Conservation (phyloP, 2,113 vertebrate species). For the Castor canadensis region DNA sequence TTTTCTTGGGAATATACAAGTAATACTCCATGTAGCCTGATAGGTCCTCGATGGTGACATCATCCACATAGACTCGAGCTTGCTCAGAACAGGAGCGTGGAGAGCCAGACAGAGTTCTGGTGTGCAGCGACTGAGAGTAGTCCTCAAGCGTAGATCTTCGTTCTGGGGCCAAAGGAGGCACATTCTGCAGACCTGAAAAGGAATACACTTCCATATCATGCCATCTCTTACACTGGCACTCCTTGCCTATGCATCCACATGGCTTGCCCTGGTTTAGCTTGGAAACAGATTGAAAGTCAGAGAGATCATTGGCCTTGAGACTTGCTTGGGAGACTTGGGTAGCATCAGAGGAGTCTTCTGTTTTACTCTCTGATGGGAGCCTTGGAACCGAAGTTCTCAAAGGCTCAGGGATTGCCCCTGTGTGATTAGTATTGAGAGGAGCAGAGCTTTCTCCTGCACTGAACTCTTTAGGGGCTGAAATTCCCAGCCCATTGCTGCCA, state of each 20-base stretch:
- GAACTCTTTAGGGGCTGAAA: slow-evolving; percentile 82
- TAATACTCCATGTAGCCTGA: slow-evolving; percentile 99
- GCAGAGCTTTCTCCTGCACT: slow-evolving; percentile 69
- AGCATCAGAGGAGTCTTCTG: slow-evolving; percentile 69
- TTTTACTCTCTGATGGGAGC: slow-evolving; percentile 43
- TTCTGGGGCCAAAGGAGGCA: slow-evolving; percentile 86
- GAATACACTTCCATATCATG: slow-evolving; percentile 94
- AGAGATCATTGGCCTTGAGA: slow-evolving; percentile 79
- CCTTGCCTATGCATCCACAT: slow-evolving; percentile 79
- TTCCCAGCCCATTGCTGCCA: slow-evolving; percentile 69
- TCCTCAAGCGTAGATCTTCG: slow-evolving; percentile 85
- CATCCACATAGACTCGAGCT: slow-evolving; percentile 94
- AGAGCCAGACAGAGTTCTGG: slow-evolving; percentile 92
- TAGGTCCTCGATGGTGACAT: slow-evolving; percentile 99
- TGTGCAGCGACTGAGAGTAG: slow-evolving; percentile 81
- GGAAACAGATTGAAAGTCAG: slow-evolving; percentile 92
- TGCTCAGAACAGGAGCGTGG: slow-evolving; percentile 97
- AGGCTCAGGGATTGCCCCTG: slow-evolving; percentile 70
- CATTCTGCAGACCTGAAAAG: slow-evolving; percentile 94
- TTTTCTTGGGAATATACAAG: slow-evolving; percentile 99
- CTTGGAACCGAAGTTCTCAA: slow-evolving; percentile 67
- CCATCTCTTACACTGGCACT: slow-evolving; percentile 89
- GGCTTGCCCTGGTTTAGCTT: slow-evolving; percentile 81
- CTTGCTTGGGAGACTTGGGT: slow-evolving; percentile 68
- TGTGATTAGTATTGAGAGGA: slow-evolving; percentile 79